Conservation (phyloP, 2,113 vertebrate genomes). For the Rhodinocichla rosea region DNA sequence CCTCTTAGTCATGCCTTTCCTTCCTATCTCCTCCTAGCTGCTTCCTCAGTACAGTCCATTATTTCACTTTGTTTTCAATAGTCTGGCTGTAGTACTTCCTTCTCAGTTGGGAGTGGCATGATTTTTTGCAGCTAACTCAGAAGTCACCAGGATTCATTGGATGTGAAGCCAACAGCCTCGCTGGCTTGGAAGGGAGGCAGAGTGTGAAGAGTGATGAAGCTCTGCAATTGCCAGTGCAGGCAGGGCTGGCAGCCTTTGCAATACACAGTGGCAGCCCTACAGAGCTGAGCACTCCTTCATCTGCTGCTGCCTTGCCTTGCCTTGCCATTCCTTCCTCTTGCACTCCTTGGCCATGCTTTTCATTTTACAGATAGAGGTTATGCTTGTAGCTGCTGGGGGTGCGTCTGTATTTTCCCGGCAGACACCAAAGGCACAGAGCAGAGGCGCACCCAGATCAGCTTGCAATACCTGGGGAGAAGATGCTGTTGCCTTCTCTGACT, state of each 20-base stretch:
- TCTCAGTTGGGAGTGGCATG: rapidly evolving
- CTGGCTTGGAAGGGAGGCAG: too few species aligned
- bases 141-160: neutral
- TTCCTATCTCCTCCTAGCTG: neutral
- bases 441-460: rapidly evolving
- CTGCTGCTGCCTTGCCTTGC: neutral
- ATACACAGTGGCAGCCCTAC: neutral
- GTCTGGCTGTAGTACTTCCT: neutral
- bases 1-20: neutral
- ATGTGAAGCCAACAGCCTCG: neutral
- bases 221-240: neutral
- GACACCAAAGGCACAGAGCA: neutral
- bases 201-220: neutral
- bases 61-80: neutral
- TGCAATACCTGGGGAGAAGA: neutral
- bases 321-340: neutral
- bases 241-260: neutral
- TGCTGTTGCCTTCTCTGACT: neutral
- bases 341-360: neutral
- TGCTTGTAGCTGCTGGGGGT: rapidly evolving
- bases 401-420: neutral
- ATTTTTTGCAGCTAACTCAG: neutral
- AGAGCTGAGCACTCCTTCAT: neutral
- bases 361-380: neutral
- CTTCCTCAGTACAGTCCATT: rapidly evolving